phyloP scores from a whole-genome alignment of 2,797 vertebrate species.

The Arrhamphus sclerolepis region DNA sequence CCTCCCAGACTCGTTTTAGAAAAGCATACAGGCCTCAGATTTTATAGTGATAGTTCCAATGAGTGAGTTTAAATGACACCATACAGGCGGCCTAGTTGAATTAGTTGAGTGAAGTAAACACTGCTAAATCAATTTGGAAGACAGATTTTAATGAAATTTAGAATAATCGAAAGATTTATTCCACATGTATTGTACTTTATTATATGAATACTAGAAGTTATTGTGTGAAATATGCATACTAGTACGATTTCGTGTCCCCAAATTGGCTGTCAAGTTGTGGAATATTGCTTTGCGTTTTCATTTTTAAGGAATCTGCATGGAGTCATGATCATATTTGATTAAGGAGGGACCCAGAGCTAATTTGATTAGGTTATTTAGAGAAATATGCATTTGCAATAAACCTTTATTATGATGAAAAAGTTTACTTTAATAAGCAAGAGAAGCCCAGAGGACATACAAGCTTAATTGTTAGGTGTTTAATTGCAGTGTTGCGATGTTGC shows the following conservation, averaged over 20 bases:
- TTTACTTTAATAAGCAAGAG: constrained; percentile 82
- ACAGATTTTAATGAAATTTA: constrained; percentile 25
- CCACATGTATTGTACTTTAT: constrained; percentile 37
- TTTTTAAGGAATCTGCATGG: constrained; percentile 69
- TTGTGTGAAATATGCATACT: constrained; percentile 46
- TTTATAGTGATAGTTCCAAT: constrained; percentile 66
- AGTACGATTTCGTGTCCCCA: constrained; percentile 50
- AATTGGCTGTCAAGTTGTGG: constrained; percentile 62
- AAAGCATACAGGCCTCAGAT: constrained; percentile 52
- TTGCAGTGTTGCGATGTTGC: constrained; percentile 82
- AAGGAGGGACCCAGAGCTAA: constrained; percentile 78
- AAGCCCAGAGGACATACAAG: constrained; percentile 79
- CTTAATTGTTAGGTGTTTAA: constrained; percentile 84
- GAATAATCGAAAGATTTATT: constrained; percentile 10
- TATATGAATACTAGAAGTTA: constrained; percentile 50
- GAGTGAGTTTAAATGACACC: constrained; percentile 68
- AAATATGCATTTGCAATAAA: constrained; percentile 78
- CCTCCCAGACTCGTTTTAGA: constrained; percentile 53
- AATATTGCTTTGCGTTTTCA: constrained; percentile 70
- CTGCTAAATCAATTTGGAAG: constrained; percentile 39
- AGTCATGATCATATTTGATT: constrained; percentile 78
- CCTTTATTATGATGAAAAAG: constrained; percentile 83
- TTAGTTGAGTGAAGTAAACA: constrained; percentile 51
- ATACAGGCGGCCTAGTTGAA: constrained; percentile 73
- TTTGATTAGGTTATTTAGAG: constrained; percentile 81